These are phyloP conservation scores for Strix uralensis DNA, from an alignment of 2,113 vertebrate species.

Conservation along the genomic window DNA sequence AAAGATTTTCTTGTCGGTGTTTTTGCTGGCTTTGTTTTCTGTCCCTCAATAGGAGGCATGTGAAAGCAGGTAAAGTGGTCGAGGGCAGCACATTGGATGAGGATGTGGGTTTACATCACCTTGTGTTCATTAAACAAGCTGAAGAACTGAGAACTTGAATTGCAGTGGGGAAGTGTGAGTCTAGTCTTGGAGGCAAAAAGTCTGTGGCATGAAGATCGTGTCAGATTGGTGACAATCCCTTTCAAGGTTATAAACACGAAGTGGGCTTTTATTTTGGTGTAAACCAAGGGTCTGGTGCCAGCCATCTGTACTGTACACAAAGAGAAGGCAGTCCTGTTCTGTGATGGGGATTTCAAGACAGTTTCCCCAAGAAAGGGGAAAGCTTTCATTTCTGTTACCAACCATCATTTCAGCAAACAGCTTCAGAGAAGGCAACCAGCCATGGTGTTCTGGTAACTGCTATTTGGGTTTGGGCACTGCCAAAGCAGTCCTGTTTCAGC, in stretches of 20 bases:
- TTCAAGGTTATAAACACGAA: background rate
- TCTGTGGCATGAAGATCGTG: background rate
- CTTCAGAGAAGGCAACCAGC: background rate
- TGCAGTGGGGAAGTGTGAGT: background rate
- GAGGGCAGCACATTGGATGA: background rate
- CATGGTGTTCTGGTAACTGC: background rate
- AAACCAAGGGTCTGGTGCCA: background rate
- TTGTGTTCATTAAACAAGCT: background rate
- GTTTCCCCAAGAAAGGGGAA: background rate
- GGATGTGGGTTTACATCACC: background rate
- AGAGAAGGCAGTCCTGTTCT: background rate
- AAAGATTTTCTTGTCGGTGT: background rate
- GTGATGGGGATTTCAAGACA: background rate
- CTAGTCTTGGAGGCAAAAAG: background rate
- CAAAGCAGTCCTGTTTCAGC: background rate
- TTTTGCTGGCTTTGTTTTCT: background rate
- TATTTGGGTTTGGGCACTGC: background rate
- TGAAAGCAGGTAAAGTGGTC: background rate
- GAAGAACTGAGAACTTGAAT: background rate
- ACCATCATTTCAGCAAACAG: background rate
- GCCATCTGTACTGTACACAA: background rate
- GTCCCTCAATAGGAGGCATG: background rate
- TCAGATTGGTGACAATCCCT: background rate
- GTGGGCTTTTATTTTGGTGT: background rate
- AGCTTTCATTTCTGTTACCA: background rate